Percentiles rank a stretch among this genome's conserved stretches.
Conservation (phyloP, 1,140 invertebrate genomes). For the Panulirus ornatus region DNA sequence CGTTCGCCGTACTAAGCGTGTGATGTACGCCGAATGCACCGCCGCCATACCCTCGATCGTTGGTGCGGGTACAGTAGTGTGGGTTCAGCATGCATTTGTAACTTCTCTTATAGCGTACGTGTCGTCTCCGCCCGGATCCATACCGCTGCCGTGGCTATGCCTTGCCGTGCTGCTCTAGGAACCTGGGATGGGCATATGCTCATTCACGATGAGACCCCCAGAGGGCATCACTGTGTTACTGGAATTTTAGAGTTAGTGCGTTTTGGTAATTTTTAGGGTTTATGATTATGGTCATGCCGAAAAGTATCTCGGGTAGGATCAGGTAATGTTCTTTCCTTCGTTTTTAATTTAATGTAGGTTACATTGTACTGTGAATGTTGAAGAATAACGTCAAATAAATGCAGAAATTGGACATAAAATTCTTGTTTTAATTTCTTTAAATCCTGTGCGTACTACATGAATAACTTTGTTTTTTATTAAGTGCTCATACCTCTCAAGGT, state of each 20-base stretch:
- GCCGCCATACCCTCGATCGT: constrained; percentile 24
- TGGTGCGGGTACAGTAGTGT: constrained; percentile 51
- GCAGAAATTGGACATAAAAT: too few relatives aligned
- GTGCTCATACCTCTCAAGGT: too few relatives aligned
- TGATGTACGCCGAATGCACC: constrained; percentile 29
- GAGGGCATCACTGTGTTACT: constrained; percentile 44
- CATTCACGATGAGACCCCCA: neutral
- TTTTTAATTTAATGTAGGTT: too few relatives aligned
- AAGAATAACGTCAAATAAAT: too few relatives aligned
- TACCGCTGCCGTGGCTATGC: constrained; percentile 43
- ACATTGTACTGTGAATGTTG: too few relatives aligned
- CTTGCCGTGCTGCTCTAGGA: constrained; percentile 49
- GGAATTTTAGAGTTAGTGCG: neutral
- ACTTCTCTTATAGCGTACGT: constrained; percentile 43
- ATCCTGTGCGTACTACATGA: too few relatives aligned
- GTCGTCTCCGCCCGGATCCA: constrained; percentile 22
- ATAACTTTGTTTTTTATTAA: too few relatives aligned
- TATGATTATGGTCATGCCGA: neutral
- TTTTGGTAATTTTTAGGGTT: constrained; percentile 21
- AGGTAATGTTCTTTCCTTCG: too few relatives aligned
- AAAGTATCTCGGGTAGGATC: too few relatives aligned
- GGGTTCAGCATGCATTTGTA: constrained; percentile 45
- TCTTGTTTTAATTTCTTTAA: too few relatives aligned
- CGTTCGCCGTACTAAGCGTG: constrained; percentile 57
- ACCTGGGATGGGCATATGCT: constrained; percentile 28